Evolutionary conservation across 2,888 invertebrate genomes (phyloP).

Genomic region (Megamerina dolium): DNA sequence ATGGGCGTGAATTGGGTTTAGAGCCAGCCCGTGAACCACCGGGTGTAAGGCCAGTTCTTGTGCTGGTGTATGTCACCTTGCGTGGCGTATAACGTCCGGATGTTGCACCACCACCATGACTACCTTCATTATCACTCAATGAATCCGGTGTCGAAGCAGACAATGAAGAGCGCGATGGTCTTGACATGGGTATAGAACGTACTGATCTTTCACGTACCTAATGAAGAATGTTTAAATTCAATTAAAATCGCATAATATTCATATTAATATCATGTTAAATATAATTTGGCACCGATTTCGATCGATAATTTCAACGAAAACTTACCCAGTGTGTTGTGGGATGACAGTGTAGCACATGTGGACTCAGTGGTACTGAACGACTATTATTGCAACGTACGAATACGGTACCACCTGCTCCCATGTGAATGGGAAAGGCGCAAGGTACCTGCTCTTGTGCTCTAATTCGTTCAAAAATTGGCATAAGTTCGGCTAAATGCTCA

Average conservation of each 20-base stretch:
- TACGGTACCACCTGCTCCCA: slow-evolving; percentile 63
- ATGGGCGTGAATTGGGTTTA: slow-evolving; percentile 78
- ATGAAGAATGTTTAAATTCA: too few species aligned
- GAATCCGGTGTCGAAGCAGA: slow-evolving; percentile 87
- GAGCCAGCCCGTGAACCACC: slow-evolving; percentile 68
- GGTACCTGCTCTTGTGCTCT: slow-evolving; percentile 86
- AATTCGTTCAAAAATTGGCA: slow-evolving; percentile 91
- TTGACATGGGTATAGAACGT: slow-evolving; percentile 85
- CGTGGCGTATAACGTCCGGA: slow-evolving; percentile 58
- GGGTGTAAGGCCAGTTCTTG: slow-evolving; percentile 63
- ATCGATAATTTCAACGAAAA: slow-evolving; percentile 17
- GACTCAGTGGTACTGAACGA: slow-evolving; percentile 60
- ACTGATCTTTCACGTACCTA: slow-evolving; percentile 90
- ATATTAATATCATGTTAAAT: too few species aligned
- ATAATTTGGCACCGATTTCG: too few species aligned
- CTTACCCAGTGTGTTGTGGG: slow-evolving; percentile 61
- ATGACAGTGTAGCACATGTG: slow-evolving; percentile 60
- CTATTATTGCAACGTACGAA: slow-evolving; percentile 60
- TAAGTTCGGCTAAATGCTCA: slow-evolving; percentile 92
- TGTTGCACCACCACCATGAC: slow-evolving; percentile 18
- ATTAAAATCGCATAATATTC: too few species aligned
- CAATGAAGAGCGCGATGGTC: slow-evolving; percentile 69
- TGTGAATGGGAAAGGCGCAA: slow-evolving; percentile 85
- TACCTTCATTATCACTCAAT: slow-evolving; percentile 77
- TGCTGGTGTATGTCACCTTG: slow-evolving; percentile 59